Base-by-base conservation (phyloP, 2,888 invertebrate species). In the Pyrrhosoma nymphula region DNA sequence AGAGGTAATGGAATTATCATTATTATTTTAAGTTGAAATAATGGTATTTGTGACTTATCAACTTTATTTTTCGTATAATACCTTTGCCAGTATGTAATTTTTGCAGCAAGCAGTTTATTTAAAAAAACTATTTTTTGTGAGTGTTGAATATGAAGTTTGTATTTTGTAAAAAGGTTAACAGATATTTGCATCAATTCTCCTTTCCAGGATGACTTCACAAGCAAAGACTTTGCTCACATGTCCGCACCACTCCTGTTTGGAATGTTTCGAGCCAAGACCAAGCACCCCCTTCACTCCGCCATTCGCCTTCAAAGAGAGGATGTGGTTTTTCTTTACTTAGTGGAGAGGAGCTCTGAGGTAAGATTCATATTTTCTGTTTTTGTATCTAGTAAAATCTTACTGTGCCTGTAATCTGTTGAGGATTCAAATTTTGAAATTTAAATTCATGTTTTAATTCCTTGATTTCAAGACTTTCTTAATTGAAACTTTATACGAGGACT, bases 181-280 rank as follows among this genome's bases (percentile, higher is more conserved):
- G 47, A 47, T 47, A 4, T 47, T 47, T 47, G 47, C 47, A 47
- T 47, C 47, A 47, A 47, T 47, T 47, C 8, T 47, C 8, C 88
- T 35, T 96, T 96, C 26, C 96, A 98, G 98, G 98, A 97, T 96
- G 98, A 98, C 96, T 97, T 98, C 96, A 97, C 97, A 2, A 97
- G 97, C 90, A 98, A 98, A 95, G 99, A 99, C 97, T 99, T 99
- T 97, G 98, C 98, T 95, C 98, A 98, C 96, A 99, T 99, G 99
- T 98, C 99, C 0, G 99, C 99, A 0, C 98, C 99, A 0, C 97
- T 99, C 90, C 97, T 99, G 88, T 99, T 99, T 97, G 98, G 98
- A 96, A 98, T 99, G 98, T 97, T 99, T 96, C 99, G 99, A 97
- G 98, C 98, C 96, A 99, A 99, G 97, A 99, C 99, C 2, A 97